Evolutionary conservation across 2,888 invertebrate species (phyloP), one percentile per base, ranked within the genome.

Genomic region (Papilio gigon): DNA sequence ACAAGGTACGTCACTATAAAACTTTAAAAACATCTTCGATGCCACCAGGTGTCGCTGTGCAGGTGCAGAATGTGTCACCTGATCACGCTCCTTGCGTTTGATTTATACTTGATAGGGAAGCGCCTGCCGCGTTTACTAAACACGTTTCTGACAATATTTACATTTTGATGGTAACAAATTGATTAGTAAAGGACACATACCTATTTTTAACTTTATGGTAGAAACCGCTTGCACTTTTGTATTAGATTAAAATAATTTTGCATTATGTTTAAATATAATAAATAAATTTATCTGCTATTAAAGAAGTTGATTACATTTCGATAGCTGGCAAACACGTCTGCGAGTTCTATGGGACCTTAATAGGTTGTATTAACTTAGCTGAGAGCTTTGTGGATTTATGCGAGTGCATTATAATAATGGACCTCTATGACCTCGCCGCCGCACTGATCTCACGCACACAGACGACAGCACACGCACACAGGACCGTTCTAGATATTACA

Each of bases 11-110:
- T 44, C 68, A 20, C 5, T 60, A 47, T 27, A 50, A 40, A 30
- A 60, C 50, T 25, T 44, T 42, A 40, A 68, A 69, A 53, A 61
- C 65, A 60, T 69, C 30, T 65, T 65, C 59, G 0, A 44, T 20
- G 47, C 35, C 14, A 64, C 27, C 68, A 61, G 68, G 42, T 65
- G 64, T 50, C 33, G 25, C 22, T 20, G 65, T 53, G 69, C 69
- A 69, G 65, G 65, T 69, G 69, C n/a, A 17, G 17, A 25, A 61
- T 33, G 53, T 69, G 69, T 61, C 65, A 61, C 40, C 56, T 27
- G 53, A 40, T n/a, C 69, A 65, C 65, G 64, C 60, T 60, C n/a
- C 59, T 47, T 22, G 11, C 47, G 64, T 64, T 60, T 64, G 64
- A 68, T 65, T 68, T 68, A 65, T 60, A 33, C 68, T 50, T 50